These are phyloP conservation scores for Mimumesa dahlbomi DNA, from an alignment of 2,888 invertebrate genomes.

Conservation along the genomic window DNA sequence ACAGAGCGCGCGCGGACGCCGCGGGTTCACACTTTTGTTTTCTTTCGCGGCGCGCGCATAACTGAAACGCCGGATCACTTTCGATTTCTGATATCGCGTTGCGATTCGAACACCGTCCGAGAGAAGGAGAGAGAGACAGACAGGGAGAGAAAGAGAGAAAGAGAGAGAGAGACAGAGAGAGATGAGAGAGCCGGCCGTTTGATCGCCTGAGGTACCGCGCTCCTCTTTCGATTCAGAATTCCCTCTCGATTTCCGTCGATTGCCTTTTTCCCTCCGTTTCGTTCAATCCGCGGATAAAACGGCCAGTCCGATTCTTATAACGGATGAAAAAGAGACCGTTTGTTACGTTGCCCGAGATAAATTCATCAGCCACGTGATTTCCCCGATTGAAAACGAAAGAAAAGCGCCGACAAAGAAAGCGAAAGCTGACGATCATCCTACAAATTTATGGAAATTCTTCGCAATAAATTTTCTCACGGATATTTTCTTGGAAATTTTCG, in stretches of 20 bases:
- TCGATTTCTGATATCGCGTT: conserved; percentile 70
- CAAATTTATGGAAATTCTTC: no score
- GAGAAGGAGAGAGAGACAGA: no score
- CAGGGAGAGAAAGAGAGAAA: no score
- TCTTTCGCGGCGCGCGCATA: conserved; percentile 55
- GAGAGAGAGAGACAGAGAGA: no score
- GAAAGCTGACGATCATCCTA: no score
- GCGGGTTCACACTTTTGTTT: conserved; percentile 48
- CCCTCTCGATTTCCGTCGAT: conserved; percentile 40
- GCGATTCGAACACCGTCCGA: no score
- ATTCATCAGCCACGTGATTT: no score
- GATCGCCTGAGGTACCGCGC: conserved; percentile 41
- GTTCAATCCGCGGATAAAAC: neutral
- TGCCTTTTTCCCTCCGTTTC: conserved; percentile 28
- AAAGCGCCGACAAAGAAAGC: neutral
- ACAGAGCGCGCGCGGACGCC: conserved; percentile 23
- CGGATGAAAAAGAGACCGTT: neutral
- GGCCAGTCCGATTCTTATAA: neutral
- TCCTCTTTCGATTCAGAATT: conserved; percentile 4
- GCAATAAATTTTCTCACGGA: no score
- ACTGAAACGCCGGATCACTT: conserved; percentile 72
- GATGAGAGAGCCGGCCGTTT: conserved; percentile 28
- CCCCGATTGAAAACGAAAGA: neutral
- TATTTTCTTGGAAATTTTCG: no score
- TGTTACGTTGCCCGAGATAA: no score